Evolutionary conservation across 2,113 vertebrate species (phyloP), one percentile per base, ranked within the genome.

Genomic region (Catharus minimus): DNA sequence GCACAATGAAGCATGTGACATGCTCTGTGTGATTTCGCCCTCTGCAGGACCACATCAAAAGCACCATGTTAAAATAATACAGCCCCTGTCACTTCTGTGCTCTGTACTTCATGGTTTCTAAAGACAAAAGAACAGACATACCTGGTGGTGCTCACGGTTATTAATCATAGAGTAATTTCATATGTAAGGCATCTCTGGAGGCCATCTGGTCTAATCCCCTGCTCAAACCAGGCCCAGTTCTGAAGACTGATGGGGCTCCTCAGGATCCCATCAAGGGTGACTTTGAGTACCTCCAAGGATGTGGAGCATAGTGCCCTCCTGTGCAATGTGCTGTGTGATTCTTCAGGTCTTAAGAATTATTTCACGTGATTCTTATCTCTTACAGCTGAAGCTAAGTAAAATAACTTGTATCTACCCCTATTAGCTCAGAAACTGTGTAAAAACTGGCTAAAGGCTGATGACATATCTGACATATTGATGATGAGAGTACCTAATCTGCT

Each of bases 1-100:
- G 52, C 21, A 10, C 0, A 0, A 20, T 2, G 6, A 73, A 36
- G 12, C 0, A 0, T 13, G 28, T 21, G 36, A 39, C 11, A 5
- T 20, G 24, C 2, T 61, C 11, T 9, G 1, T 1, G 0, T 12
- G 28, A 58, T 33, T 52, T 81, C 52, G 3, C 12, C 11, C 2
- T 30, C 24, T 20, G 21, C 24, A 39, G 13, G 22, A 41, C 4
- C 9, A 14, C 4, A 21, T 60, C 20, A 28, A 21, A 27, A 24
- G 32, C 17, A 24, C 1, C 2, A 1, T 4, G 10, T 55, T 19
- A 64, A 50, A 44, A 14, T 55, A 32, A 21, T 8, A 23, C 0
- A 16, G 32, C 16, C 12, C n/a, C 38, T 52, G 18, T 9, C 15
- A 10, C 22, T 57, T 52, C 26, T 36, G 27, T 1, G 0, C 11